These are phyloP conservation scores for Lamellibrachia luymesi DNA, from an alignment of 1,140 invertebrate genomes.

Conservation along the genomic window DNA sequence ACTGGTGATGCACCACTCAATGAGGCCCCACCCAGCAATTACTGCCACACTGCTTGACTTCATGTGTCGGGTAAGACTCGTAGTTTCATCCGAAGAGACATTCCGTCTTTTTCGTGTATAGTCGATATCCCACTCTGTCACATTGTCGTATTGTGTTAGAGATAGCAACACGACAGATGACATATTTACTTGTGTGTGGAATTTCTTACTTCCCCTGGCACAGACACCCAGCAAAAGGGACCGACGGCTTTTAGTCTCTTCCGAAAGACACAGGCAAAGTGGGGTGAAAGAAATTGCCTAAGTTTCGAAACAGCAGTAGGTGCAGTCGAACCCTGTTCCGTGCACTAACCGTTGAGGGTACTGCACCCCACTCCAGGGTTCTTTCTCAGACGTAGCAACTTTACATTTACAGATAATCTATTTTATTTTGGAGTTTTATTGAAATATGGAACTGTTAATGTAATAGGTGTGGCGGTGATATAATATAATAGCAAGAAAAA, in stretches of 20 bases:
- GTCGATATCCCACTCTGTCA: too few species aligned
- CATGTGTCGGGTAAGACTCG: slow-evolving; percentile 73
- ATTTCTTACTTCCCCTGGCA: too few species aligned
- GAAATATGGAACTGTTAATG: too few species aligned
- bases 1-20: slow-evolving; percentile 95
- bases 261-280: too few species aligned
- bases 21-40: slow-evolving; percentile 91
- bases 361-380: not conserved
- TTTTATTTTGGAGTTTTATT: not conserved
- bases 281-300: too few species aligned
- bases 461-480: too few species aligned
- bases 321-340: not conserved
- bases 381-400: not conserved
- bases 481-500: not conserved
- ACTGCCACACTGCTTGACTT: slow-evolving; percentile 94
- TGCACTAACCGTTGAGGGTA: not conserved
- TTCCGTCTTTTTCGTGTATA: too few species aligned
- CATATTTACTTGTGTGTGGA: not conserved
- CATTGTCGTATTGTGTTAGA: too few species aligned
- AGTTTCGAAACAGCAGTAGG: too few species aligned
- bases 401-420: not conserved
- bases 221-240: too few species aligned
- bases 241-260: too few species aligned
- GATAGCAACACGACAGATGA: too few species aligned
- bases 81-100: not conserved